Evolutionary conservation across 2,888 invertebrate genomes (phyloP).

Genomic region (Eupeodes latifasciatus): DNA sequence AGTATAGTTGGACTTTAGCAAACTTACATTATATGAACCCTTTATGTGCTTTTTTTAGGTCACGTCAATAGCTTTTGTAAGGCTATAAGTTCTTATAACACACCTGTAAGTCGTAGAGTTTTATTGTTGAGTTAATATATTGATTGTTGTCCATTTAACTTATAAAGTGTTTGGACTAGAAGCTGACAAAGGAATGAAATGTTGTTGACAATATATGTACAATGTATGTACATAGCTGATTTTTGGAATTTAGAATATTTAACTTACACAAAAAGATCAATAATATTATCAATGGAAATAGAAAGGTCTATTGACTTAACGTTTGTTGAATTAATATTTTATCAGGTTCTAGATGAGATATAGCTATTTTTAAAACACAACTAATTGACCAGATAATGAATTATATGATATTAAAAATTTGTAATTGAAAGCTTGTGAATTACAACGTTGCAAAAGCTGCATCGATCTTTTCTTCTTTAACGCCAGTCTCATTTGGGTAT

Average conservation of each 20-base stretch:
- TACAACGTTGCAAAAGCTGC: too few species aligned
- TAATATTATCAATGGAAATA: too few species aligned
- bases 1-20: constrained; percentile 8
- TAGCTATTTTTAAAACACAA: too few species aligned
- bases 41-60: constrained; percentile 38
- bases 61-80: constrained; percentile 21
- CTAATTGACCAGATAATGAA: too few species aligned
- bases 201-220: constrained; percentile 10
- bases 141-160: constrained; percentile 8
- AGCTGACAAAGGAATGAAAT: neutral
- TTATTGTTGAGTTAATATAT: constrained; percentile 31
- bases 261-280: neutral
- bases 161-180: constrained; percentile 4
- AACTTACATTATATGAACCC: constrained; percentile 6
- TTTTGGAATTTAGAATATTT: neutral
- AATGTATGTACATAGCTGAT: too few species aligned
- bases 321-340: too few species aligned
- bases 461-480: too few species aligned
- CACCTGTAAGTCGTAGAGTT: constrained; percentile 37
- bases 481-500: too few species aligned
- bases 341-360: too few species aligned
- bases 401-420: too few species aligned
- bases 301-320: too few species aligned
- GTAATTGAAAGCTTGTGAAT: too few species aligned
- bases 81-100: constrained; percentile 31